Evolutionary conservation across 2,113 vertebrate genomes (phyloP).

Genomic region (Cromileptes altivelis): DNA sequence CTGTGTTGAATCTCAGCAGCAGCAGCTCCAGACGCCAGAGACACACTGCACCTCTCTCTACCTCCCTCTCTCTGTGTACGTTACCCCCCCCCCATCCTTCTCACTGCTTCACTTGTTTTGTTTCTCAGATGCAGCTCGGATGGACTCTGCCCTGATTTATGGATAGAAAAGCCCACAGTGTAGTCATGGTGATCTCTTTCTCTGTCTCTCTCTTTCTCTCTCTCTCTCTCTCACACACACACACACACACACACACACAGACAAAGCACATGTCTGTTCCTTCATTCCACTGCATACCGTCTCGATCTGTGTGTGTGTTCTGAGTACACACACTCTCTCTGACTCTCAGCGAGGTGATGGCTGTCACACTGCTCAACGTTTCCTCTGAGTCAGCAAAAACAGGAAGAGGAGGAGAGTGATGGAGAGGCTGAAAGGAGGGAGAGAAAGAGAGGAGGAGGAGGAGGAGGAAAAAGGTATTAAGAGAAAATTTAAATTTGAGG

Average conservation of each 20-base stretch:
- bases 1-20: constrained; percentile 84
- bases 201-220: background rate
- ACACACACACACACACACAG: constrained; percentile 3
- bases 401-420: constrained; percentile 63
- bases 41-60: constrained; percentile 73
- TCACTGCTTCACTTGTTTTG: constrained; percentile 47
- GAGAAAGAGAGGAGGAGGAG: background rate
- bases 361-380: constrained; percentile 73
- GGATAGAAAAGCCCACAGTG: constrained; percentile 58
- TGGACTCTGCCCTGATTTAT: constrained; percentile 62
- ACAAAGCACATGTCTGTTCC: background rate
- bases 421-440: constrained; percentile 35
- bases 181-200: constrained; percentile 57
- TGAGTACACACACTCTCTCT: constrained; percentile 4
- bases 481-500: constrained; percentile 43
- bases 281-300: constrained; percentile 31
- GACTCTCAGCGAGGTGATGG: constrained; percentile 64
- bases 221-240: background rate
- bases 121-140: constrained; percentile 68
- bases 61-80: constrained; percentile 11
- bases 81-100: constrained; percentile 6
- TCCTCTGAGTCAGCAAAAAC: constrained; percentile 76
- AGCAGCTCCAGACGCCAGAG: constrained; percentile 84
- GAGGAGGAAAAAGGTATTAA: constrained; percentile 16
- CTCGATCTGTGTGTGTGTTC: constrained; percentile 14